Percentiles rank a stretch among this genome's conserved stretches.
phyloP scores from a whole-genome alignment of 2,888 invertebrate species.

The Azorinus chamasolen region DNA sequence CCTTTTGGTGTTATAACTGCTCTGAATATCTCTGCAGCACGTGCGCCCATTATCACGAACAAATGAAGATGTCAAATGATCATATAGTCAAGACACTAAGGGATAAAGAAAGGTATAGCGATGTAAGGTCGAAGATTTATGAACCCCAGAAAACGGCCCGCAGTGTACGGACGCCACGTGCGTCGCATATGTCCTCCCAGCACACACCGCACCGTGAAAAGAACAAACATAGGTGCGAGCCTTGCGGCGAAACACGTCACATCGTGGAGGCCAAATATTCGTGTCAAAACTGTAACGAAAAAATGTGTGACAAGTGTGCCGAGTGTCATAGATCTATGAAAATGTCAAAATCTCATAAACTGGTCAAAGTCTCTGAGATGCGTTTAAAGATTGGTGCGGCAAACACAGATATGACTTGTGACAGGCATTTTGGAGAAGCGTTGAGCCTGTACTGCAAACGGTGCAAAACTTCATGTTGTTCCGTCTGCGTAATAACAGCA shows the following conservation, averaged over 20 bases:
- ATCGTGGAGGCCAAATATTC: constrained; percentile 30
- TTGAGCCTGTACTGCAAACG: constrained; percentile 55
- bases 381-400: constrained; percentile 2
- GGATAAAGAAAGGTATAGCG: constrained; percentile 43
- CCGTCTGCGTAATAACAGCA: constrained; percentile 44
- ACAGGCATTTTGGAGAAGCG: constrained; percentile 40
- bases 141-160: not conserved
- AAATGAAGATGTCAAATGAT: constrained; percentile 56
- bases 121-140: constrained; percentile 26
- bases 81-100: constrained; percentile 50
- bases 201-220: too few species aligned
- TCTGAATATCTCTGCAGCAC: constrained; percentile 51
- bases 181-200: not conserved
- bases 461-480: constrained; percentile 55
- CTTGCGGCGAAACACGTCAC: constrained; percentile 38
- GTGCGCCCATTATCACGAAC: constrained; percentile 48
- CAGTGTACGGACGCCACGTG: not conserved
- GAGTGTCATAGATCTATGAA: constrained; percentile 56
- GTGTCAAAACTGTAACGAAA: constrained; percentile 53
- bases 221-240: constrained; percentile 34
- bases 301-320: constrained; percentile 51
- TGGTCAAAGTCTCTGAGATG: constrained; percentile 27
- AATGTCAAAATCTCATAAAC: constrained; percentile 50
- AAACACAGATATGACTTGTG: constrained; percentile 42
- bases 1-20: constrained; percentile 61